Evolutionary conservation across 2,888 invertebrate genomes (phyloP).

Genomic region (Lumbricus terrestris): DNA sequence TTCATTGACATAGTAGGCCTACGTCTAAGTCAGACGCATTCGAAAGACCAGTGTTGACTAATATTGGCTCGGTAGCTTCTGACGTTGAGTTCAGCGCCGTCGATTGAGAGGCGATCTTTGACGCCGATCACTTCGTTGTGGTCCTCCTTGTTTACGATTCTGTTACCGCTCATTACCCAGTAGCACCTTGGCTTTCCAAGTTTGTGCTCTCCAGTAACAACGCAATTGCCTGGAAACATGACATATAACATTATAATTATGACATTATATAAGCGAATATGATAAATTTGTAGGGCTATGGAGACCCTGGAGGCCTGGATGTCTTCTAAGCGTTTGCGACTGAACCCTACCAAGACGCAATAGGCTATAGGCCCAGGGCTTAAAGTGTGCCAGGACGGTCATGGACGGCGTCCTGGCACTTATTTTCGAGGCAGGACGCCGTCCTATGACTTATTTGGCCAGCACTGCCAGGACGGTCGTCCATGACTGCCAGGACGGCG

Average conservation of each 20-base stretch:
- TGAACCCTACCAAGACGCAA: too few relatives aligned
- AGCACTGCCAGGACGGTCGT: too few relatives aligned
- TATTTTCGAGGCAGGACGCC: too few relatives aligned
- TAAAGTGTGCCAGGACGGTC: too few relatives aligned
- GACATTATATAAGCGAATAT: not conserved
- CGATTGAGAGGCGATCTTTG: not conserved
- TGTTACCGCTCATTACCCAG: slow-evolving; percentile 8
- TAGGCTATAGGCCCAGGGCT: too few relatives aligned
- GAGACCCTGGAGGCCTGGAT: too few relatives aligned
- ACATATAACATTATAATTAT: not conserved
- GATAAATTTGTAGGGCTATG: not conserved
- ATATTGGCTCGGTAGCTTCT: not conserved
- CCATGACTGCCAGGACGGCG: too few relatives aligned
- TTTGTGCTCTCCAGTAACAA: not conserved
- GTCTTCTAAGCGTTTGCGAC: too few relatives aligned
- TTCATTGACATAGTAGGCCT: not conserved
- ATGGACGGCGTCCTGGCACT: too few relatives aligned
- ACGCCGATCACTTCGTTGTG: slow-evolving; percentile 13
- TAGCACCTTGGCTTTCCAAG: not conserved
- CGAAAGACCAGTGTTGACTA: not conserved
- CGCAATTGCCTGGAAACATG: not conserved
- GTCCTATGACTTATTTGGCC: too few relatives aligned
- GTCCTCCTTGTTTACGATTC: slow-evolving; percentile 3
- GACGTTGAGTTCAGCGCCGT: slow-evolving; percentile 12
- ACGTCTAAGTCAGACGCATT: not conserved